Conservation (phyloP, 1,140 invertebrate genomes). For the Battus philenor region DNA sequence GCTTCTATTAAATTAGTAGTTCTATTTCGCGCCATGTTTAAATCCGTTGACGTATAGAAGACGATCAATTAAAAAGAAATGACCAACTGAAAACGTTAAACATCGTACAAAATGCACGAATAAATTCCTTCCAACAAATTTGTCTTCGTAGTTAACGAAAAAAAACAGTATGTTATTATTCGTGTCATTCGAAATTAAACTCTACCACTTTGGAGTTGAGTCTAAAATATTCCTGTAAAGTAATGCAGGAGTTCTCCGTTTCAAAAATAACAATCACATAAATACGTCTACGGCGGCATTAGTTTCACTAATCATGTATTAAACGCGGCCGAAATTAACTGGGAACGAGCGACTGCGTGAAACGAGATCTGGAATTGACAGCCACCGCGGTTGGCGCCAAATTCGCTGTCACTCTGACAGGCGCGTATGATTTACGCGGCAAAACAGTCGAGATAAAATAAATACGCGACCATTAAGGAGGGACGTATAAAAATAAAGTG, state of each 20-base stretch:
- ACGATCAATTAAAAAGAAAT: constrained; percentile 33
- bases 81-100: constrained; percentile 19
- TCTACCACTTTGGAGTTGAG: constrained; percentile 17
- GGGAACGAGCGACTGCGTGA: constrained; percentile 22
- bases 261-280: constrained; percentile 32
- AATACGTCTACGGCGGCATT: constrained; percentile 44
- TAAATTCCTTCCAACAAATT: constrained; percentile 24
- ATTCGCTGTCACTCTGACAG: constrained; percentile 50
- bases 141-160: constrained; percentile 27
- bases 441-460: constrained; percentile 40
- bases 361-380: constrained; percentile 28
- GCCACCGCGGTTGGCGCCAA: constrained; percentile 45
- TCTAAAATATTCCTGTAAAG: constrained; percentile 24
- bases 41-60: constrained; percentile 33
- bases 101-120: constrained; percentile 7
- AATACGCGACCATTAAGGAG: constrained; percentile 34
- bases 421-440: constrained; percentile 40
- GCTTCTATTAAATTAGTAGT: constrained; percentile 12
- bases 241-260: constrained; percentile 4
- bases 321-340: constrained; percentile 25
- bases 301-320: constrained; percentile 38
- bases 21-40: constrained; percentile 26
- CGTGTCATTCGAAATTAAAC: constrained; percentile 12
- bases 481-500: constrained; percentile 38
- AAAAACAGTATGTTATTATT: constrained; percentile 9